Base-by-base conservation (phyloP, 2,113 vertebrate genomes). In the Toxostoma redivivum region DNA sequence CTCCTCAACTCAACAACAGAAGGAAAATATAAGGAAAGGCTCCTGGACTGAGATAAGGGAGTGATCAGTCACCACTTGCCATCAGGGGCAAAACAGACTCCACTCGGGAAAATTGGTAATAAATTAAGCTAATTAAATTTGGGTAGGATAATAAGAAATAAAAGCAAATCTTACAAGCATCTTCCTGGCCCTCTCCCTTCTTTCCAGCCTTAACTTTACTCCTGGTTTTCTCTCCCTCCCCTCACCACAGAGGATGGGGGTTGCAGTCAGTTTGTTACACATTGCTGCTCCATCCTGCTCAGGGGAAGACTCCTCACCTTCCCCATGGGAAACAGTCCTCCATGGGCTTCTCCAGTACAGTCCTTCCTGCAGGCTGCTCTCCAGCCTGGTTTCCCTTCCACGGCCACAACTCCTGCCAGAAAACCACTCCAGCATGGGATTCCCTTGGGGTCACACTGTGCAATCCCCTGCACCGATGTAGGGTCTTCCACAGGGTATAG, bases 291-390 rank as follows among this genome's bases (percentile, higher is more conserved):
- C n/a, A 10, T 81, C 65, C 37, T 71, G 15, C 72, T 57, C 37
- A 9, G 23, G 35, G 27, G 15, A 37, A 15, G 31, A 2, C 20
- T 77, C n/a, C 31, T 77, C 33, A n/a, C 71, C 42, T 44, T 70
- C 42, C n/a, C 12, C 6, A 2, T 19, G 30, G 48, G 35, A 69
- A 5, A 35, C 30, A 54, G 21, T 35, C 35, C 62, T 76, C 40
- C 62, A 4, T 54, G 78, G 45, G 5, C 25, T n/a, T 47, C 30
- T 54, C 61, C 45, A n/a, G 0, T 2, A 0, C 19, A 54, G 2
- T 61, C 53, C 38, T 67, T 60, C 61, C 37, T 44, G 22, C 40
- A 65, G 54, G 38, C 60, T 81, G 45, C 53, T 50, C 70, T 47
- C 21, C 54, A 42, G 40, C 18, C 47, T 69, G 30, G 2, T 15